A percentile compares a stretch with the other conserved stretches of the same genome.
phyloP scores from a whole-genome alignment of 2,888 invertebrate genomes.

The Agonopterix heracliana region DNA sequence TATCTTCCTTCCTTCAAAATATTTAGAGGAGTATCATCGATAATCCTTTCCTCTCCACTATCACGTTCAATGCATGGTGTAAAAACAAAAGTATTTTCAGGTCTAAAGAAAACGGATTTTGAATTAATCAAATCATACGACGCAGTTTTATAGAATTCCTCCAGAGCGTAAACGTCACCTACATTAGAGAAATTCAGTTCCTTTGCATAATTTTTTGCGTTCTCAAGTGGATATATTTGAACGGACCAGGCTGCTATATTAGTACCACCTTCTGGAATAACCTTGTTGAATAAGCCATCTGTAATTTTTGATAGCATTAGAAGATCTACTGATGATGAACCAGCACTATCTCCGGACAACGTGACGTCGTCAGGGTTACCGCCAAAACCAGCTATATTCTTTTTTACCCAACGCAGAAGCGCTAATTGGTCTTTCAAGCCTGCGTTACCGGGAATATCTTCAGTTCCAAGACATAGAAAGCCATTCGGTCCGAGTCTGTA shows the following conservation, averaged over 20 bases:
- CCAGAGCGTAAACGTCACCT: slow-evolving; percentile 15
- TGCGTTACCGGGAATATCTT: no score
- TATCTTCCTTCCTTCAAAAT: slow-evolving; percentile 29
- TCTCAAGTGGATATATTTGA: slow-evolving; percentile 13
- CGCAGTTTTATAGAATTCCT: slow-evolving; percentile 35
- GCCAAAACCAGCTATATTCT: no score
- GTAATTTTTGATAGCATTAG: slow-evolving; percentile 15
- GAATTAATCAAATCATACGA: slow-evolving; percentile 25
- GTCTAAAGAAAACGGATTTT: slow-evolving; percentile 14
- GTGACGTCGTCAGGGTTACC: no score
- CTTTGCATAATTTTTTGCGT: slow-evolving; percentile 29
- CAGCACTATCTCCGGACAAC: no score
- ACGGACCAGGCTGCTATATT: slow-evolving; percentile 23
- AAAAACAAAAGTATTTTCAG: slow-evolving; percentile 19
- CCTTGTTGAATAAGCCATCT: slow-evolving; percentile 18
- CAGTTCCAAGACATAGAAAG: no score
- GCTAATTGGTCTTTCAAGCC: no score
- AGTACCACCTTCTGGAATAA: slow-evolving; percentile 33
- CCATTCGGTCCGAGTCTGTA: no score
- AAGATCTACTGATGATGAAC: no score
- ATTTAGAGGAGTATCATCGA: slow-evolving; percentile 30
- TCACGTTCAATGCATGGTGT: slow-evolving; percentile 20
- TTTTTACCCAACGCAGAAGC: no score
- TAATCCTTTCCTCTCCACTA: slow-evolving; percentile 22
- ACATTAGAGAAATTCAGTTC: slow-evolving; percentile 23